Base-by-base conservation (phyloP, 2,888 invertebrate genomes). In the Synanthedon andrenaeformis region DNA sequence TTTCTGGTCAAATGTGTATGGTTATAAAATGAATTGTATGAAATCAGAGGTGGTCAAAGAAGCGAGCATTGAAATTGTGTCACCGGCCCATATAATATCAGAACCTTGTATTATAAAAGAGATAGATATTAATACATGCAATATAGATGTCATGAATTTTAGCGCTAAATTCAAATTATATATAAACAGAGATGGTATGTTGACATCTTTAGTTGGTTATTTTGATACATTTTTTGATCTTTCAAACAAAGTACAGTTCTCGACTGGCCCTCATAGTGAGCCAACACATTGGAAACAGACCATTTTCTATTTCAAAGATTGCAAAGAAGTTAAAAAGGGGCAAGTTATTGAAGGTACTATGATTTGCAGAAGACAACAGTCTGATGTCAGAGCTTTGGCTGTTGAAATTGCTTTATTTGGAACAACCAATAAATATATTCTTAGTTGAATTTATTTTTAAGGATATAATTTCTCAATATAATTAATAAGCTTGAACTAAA, bases 231-330 rank as follows among this genome's bases (percentile, higher is more conserved):
- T 92, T 70, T 97, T 97, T 79, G 93, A 94, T 67, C 79, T 93
- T 54, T 90, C 90, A 1, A 89, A 90, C 61, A 79, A 89, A 12
- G 89, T 95, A 5, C 79, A 87, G 3, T 92, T 97, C 65, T 92
- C 93, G 52, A 97, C 97, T 1, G 92, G 94, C 1, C 97, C 97
- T 3, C 82, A 89, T 45, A 82, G 88, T 1, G 88, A 90, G 0
- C 87, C 91, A 19, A 98, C 98, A 0, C 98, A 98, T 86, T 98
- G 98, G 98, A 96, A 97, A 72, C 98, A 98, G 77, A 96, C 96
- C 0, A 90, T 96, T 1, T 96, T 97, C 76, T 94, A 94, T 68
- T 87, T 98, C 12, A 92, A 91, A 58, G 90, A 93, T 61, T 91
- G 93, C 41, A 89, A 93, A 51, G 75, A 89, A 51, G 91, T 96